phyloP scores from a whole-genome alignment of 2,113 vertebrate genomes.

The Fregata magnificens region DNA sequence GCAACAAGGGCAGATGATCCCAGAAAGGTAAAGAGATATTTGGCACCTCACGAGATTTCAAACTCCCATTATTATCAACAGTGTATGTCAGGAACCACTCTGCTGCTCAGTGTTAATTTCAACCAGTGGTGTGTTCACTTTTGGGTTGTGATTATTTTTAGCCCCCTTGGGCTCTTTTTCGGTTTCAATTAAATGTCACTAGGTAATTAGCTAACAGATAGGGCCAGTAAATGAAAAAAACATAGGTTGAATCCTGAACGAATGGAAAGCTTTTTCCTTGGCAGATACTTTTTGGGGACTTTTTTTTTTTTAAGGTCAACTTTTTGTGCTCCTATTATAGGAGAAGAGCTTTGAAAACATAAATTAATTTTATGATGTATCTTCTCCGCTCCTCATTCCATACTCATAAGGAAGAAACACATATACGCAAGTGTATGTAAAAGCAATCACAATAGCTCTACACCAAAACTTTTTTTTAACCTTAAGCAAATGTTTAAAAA shows the following conservation, averaged over 20 bases:
- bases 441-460: neutral
- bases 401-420: neutral
- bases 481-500: constrained; percentile 8
- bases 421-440: neutral
- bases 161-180: neutral
- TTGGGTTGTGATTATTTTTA: constrained; percentile 46
- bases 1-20: fast-evolving
- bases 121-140: neutral
- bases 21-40: neutral
- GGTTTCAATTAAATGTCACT: constrained; percentile 31
- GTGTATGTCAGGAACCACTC: neutral
- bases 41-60: neutral
- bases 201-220: constrained; percentile 38
- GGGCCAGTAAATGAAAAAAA: neutral
- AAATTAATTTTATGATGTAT: neutral
- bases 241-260: neutral
- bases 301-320: neutral
- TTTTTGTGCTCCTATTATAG: neutral
- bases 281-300: neutral
- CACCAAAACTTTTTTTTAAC: neutral
- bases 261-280: neutral
- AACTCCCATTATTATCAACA: neutral
- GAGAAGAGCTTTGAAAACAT: neutral
- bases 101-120: neutral
- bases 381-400: neutral